phyloP scores from a whole-genome alignment of 2,113 vertebrate genomes.

The Sprattus sprattus region DNA sequence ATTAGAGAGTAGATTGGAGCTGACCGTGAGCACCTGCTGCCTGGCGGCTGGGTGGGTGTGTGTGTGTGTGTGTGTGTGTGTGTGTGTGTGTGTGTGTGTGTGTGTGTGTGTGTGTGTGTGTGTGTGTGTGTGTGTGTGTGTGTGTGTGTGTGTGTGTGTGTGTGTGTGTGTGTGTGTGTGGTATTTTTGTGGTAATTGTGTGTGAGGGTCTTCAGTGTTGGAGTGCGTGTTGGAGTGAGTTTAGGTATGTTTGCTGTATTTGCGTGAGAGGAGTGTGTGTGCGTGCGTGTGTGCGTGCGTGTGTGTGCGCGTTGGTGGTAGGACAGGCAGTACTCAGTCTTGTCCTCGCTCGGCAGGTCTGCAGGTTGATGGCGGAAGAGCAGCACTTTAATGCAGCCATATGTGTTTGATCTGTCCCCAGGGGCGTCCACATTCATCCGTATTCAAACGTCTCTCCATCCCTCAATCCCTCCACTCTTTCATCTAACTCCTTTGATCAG shows the following conservation, averaged over 20 bases:
- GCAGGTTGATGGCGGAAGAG: not conserved
- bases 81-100: not conserved
- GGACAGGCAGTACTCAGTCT: not conserved
- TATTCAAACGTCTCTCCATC: not conserved
- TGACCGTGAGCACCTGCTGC: constrained; percentile 9
- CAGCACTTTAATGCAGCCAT: constrained; percentile 9
- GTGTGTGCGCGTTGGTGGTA: not conserved
- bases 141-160: not conserved
- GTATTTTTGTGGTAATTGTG: too few relatives aligned
- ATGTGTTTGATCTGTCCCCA: constrained; percentile 7
- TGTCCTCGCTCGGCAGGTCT: constrained; percentile 17
- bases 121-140: not conserved
- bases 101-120: not conserved
- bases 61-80: not conserved
- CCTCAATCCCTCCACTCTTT: constrained; percentile 17
- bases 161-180: not conserved
- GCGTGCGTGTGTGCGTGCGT: not conserved
- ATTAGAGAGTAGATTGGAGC: constrained; percentile 19
- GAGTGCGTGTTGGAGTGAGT: too few relatives aligned
- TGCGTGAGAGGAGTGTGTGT: not conserved
- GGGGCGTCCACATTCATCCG: not conserved
- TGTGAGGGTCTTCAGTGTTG: too few relatives aligned
- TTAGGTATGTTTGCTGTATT: too few relatives aligned
- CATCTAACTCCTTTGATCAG: constrained; percentile 26
- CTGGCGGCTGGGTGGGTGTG: not conserved